Conservation (phyloP, 2,797 vertebrate genomes). For the Podargus strigoides region DNA sequence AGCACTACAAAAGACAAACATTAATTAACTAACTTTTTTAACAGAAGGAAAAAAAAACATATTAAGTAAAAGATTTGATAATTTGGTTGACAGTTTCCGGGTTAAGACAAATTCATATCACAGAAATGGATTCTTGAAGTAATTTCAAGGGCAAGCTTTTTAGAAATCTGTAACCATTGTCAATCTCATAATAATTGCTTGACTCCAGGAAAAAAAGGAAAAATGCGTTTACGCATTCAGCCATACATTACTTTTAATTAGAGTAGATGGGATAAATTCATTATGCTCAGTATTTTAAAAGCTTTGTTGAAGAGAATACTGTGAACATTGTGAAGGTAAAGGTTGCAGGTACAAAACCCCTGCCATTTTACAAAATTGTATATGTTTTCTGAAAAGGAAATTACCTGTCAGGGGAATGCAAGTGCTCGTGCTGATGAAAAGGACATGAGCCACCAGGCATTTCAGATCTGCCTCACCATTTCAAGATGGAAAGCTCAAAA, state of each 20-base stretch:
- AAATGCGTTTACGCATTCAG: background rate
- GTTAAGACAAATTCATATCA: background rate
- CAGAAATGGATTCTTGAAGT: background rate
- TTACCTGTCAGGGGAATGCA: background rate
- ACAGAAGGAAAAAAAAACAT: background rate
- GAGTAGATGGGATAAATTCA: background rate
- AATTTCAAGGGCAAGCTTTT: background rate
- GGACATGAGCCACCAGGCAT: background rate
- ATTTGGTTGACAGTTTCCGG: background rate
- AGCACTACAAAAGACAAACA: conserved; percentile 24
- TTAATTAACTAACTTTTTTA: conserved; percentile 38
- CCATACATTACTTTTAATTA: background rate
- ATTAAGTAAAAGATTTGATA: background rate
- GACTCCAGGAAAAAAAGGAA: background rate
- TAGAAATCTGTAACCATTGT: background rate
- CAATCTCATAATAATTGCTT: background rate
- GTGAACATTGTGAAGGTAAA: background rate
- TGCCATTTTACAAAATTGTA: background rate
- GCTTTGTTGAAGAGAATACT: background rate
- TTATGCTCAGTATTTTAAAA: background rate
- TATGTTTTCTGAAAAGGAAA: background rate
- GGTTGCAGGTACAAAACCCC: background rate
- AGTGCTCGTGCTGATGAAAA: background rate
- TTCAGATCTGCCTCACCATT: background rate
- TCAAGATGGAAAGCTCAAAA: background rate